Conservation (phyloP, 1,140 invertebrate species). For the Pseudomyrmex gracilis region DNA sequence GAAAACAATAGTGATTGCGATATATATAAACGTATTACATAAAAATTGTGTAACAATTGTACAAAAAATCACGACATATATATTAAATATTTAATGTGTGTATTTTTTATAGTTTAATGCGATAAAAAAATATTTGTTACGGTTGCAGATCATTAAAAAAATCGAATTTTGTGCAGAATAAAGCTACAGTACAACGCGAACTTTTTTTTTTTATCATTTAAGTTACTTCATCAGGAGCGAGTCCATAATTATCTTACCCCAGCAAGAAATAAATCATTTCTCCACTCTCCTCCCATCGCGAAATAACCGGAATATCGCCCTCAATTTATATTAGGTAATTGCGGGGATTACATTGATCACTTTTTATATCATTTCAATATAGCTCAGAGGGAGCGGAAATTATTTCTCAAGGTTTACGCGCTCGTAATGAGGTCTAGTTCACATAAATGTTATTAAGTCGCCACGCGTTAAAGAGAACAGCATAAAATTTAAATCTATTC, state of each 20-base stretch:
- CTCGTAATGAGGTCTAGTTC: background rate
- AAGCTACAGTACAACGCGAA: background rate
- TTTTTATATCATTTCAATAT: conserved; percentile 23
- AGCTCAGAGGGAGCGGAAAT: background rate
- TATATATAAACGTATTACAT: background rate
- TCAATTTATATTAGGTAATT: conserved; percentile 48
- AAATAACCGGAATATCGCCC: conserved; percentile 26
- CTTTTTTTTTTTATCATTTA: conserved; percentile 16
- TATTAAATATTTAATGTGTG: background rate
- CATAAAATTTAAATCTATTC: background rate
- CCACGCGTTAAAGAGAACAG: background rate
- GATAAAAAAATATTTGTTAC: background rate
- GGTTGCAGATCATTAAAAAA: conserved; percentile 11
- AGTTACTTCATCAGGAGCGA: conserved; percentile 39
- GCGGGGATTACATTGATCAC: conserved; percentile 26
- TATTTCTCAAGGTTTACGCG: conserved; percentile 7
- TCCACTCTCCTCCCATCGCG: conserved; percentile 20
- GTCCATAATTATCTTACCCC: conserved; percentile 46
- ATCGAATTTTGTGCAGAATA: background rate
- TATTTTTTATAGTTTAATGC: background rate
- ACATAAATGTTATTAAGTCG: conserved; percentile 22
- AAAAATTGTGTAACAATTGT: background rate
- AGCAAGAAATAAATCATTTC: conserved; percentile 56
- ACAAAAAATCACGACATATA: background rate
- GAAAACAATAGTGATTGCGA: background rate